Evolutionary conservation across 1,140 invertebrate genomes (phyloP).

Genomic region (Drosophila virilis): DNA sequence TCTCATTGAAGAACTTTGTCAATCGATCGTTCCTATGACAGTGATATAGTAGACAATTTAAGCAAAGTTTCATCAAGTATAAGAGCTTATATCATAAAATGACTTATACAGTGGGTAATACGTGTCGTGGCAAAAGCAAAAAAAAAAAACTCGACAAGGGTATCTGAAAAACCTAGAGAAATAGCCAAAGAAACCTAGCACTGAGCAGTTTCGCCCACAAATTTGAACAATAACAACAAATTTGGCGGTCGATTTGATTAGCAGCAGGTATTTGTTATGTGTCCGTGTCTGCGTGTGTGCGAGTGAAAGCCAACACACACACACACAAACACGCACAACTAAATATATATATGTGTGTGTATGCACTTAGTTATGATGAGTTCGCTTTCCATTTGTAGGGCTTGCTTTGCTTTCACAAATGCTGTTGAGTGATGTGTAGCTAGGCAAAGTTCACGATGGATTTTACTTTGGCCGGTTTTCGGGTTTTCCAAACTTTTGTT

Average conservation of each 20-base stretch:
- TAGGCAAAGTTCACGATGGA: not conserved
- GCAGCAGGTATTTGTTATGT: constrained; percentile 37
- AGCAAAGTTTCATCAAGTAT: too few relatives aligned
- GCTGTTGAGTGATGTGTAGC: not conserved
- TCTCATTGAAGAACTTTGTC: too few relatives aligned
- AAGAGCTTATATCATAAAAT: too few relatives aligned
- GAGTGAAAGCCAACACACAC: not conserved
- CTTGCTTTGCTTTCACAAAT: not conserved
- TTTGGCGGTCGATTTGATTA: constrained; percentile 73
- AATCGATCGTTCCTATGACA: too few relatives aligned
- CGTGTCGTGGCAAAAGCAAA: too few relatives aligned
- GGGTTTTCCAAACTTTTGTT: not conserved
- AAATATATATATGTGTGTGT: not conserved
- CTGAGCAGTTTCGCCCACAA: constrained; percentile 2
- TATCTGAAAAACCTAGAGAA: not conserved
- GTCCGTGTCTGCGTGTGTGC: constrained; percentile 3
- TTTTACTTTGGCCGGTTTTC: not conserved
- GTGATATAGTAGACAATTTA: too few relatives aligned
- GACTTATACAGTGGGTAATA: too few relatives aligned
- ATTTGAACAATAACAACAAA: constrained; percentile 46
- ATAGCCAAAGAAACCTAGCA: constrained; percentile 21
- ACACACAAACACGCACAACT: not conserved
- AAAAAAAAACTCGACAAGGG: not conserved
- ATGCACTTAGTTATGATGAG: constrained; percentile 12
- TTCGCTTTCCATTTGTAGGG: not conserved